A percentile compares a stretch with the other conserved stretches of the same genome.
Conservation (phyloP, 2,113 vertebrate species). For the Anhinga anhinga region DNA sequence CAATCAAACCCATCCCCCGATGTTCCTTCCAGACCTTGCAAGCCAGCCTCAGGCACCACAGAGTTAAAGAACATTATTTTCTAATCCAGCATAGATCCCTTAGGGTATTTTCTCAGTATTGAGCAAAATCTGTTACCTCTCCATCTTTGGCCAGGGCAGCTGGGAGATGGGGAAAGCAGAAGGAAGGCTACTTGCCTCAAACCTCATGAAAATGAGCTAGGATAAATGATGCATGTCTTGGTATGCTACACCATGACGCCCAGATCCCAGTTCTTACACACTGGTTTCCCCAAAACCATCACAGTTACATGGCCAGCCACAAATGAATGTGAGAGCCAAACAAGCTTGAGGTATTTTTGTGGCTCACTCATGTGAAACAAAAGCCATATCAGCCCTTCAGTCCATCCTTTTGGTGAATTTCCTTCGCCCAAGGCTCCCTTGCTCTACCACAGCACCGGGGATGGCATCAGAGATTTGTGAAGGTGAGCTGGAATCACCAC, state of each 20-base stretch:
- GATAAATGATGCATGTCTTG: neutral
- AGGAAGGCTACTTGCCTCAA: neutral
- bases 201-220: neutral
- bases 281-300: neutral
- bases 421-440: neutral
- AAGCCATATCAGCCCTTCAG: neutral
- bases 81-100: neutral
- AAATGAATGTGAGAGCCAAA: neutral
- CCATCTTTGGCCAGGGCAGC: neutral
- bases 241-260: neutral
- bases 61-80: neutral
- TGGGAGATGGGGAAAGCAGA: neutral
- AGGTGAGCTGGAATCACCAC: neutral
- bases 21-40: neutral
- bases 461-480: neutral
- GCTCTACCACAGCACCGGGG: fast-evolving
- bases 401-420: neutral
- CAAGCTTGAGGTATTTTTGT: neutral
- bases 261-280: neutral
- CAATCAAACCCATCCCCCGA: neutral
- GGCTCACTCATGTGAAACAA: neutral
- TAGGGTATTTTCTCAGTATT: neutral
- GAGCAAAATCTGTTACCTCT: neutral
- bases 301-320: neutral
- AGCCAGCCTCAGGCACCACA: neutral